Evolutionary conservation across 2,888 invertebrate species (phyloP).

Genomic region (Ichneumon xanthorius): DNA sequence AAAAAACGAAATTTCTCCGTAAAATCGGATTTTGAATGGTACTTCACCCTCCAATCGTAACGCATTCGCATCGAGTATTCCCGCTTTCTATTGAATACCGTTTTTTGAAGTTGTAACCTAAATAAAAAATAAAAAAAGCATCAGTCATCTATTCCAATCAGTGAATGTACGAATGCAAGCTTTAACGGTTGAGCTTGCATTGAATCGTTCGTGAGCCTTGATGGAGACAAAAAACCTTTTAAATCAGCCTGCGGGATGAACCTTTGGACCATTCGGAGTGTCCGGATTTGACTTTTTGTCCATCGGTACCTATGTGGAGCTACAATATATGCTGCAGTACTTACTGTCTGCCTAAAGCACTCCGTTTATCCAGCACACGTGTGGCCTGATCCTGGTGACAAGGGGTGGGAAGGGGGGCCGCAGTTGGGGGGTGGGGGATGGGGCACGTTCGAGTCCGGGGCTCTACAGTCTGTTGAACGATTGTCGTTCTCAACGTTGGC

Average conservation of each 20-base stretch:
- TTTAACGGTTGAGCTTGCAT: conserved; percentile 29
- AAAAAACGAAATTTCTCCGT: neutral
- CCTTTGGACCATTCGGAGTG: conserved; percentile 8
- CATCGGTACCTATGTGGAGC: neutral
- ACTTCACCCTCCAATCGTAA: no score
- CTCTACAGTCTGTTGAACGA: conserved; percentile 40
- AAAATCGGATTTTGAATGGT: no score
- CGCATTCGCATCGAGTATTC: no score
- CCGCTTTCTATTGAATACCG: no score
- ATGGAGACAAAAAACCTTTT: conserved; percentile 8
- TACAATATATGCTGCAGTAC: neutral
- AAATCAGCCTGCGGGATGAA: conserved; percentile 13
- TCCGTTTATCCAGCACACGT: conserved; percentile 52
- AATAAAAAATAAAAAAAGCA: conserved; percentile 30
- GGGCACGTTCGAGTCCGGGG: conserved; percentile 11
- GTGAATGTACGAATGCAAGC: conserved; percentile 17
- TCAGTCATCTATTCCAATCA: conserved; percentile 43
- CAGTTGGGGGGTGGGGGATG: neutral
- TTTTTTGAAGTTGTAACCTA: neutral
- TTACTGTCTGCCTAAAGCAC: conserved; percentile 24
- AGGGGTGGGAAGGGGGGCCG: neutral
- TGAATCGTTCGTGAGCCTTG: conserved; percentile 41
- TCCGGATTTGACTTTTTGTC: conserved; percentile 37
- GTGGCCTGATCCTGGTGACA: conserved; percentile 26
- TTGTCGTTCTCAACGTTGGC: conserved; percentile 33